phyloP scores from a whole-genome alignment of 2,113 vertebrate genomes.

The Perognathus longimembris region DNA sequence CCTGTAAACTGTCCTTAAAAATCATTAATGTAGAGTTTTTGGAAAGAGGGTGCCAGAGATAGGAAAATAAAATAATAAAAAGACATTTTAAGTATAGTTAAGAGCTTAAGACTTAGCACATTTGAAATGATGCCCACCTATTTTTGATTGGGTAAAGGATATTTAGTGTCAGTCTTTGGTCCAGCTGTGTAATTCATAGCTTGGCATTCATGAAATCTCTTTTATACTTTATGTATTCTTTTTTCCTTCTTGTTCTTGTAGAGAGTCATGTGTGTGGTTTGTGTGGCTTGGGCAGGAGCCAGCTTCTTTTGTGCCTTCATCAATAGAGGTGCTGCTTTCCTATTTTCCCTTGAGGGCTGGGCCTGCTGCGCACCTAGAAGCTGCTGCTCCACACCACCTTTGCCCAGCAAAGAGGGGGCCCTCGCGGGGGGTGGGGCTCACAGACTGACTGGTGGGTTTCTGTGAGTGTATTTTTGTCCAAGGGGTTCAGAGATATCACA shows the following conservation, averaged over 20 bases:
- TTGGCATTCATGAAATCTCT: not conserved
- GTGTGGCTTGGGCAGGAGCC: too few relatives aligned
- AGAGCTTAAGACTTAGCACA: not conserved
- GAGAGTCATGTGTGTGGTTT: not conserved
- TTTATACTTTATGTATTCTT: not conserved
- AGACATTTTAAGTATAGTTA: not conserved
- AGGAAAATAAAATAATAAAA: conserved; percentile 36
- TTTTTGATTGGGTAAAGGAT: not conserved
- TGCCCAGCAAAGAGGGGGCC: not conserved
- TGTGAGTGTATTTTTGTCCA: not conserved
- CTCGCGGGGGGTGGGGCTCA: too few relatives aligned
- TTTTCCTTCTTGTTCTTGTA: not conserved
- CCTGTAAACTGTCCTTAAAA: conserved; percentile 58
- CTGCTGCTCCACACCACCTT: accelerated
- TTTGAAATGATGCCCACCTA: not conserved
- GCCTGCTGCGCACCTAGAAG: not conserved
- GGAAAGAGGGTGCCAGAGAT: conserved; percentile 9
- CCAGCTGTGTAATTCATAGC: not conserved
- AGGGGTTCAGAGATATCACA: not conserved
- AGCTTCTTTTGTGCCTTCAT: not conserved
- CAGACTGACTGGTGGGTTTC: too few relatives aligned
- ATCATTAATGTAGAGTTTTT: conserved; percentile 57
- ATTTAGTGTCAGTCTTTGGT: not conserved
- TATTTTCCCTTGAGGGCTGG: not conserved
- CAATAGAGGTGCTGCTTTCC: too few relatives aligned